Evolutionary conservation across 2,888 invertebrate genomes (phyloP).

Genomic region (Lasioglossum lativentre): DNA sequence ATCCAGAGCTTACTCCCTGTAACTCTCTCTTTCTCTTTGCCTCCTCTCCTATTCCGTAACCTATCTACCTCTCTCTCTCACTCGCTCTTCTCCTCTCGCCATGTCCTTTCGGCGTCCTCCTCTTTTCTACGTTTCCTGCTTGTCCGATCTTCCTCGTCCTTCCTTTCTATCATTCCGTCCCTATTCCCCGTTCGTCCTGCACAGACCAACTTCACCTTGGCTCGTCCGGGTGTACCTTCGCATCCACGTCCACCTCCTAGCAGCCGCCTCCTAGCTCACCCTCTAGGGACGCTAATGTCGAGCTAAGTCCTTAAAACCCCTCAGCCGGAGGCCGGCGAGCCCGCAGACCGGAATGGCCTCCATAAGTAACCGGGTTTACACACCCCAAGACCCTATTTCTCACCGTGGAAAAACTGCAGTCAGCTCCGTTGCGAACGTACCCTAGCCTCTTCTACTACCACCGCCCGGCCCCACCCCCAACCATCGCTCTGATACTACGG

Average conservation of each 20-base stretch:
- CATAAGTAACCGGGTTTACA: constrained; percentile 84
- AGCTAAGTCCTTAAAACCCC: constrained; percentile 84
- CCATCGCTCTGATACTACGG: constrained; percentile 50
- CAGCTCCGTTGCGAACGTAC: constrained; percentile 69
- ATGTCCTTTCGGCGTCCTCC: constrained; percentile 34
- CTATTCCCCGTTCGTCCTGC: constrained; percentile 34
- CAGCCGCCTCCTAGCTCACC: constrained; percentile 69
- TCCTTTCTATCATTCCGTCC: constrained; percentile 53
- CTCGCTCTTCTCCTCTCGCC: constrained; percentile 26
- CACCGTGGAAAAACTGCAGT: constrained; percentile 82
- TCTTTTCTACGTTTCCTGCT: constrained; percentile 30
- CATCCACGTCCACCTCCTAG: constrained; percentile 66
- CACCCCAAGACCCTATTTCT: constrained; percentile 83
- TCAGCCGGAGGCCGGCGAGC: constrained; percentile 79
- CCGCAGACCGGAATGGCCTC: constrained; percentile 83
- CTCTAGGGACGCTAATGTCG: constrained; percentile 83
- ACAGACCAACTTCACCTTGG: constrained; percentile 59
- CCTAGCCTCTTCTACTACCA: neutral
- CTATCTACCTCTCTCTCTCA: constrained; percentile 44
- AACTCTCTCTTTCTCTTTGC: constrained; percentile 53
- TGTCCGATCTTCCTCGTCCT: constrained; percentile 19
- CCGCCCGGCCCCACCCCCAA: constrained; percentile 23
- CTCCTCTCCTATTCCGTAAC: constrained; percentile 40
- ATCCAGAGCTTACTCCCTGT: constrained; percentile 75
- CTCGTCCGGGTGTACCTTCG: constrained; percentile 62